These are phyloP conservation scores for Leptodactylus fuscus DNA, from an alignment of 2,113 vertebrate species.

Conservation along the genomic window DNA sequence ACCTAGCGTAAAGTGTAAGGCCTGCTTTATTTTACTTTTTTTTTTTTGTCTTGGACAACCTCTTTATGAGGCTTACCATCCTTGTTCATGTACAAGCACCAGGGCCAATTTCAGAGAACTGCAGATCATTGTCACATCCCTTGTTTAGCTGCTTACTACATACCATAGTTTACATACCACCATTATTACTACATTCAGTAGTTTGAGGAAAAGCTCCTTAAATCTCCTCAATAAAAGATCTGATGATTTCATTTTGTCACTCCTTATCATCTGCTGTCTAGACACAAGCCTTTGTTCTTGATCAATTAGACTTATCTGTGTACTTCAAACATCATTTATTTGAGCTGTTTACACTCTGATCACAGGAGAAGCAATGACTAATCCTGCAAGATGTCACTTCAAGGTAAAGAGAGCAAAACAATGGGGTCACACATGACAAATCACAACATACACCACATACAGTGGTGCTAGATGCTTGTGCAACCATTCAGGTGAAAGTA, in stretches of 20 bases:
- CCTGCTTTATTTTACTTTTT: too few relatives aligned
- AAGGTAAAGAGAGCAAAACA: conserved; percentile 39
- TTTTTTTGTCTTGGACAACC: too few relatives aligned
- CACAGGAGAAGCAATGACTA: conserved; percentile 51
- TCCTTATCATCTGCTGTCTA: conserved; percentile 40
- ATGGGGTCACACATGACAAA: conserved; percentile 29
- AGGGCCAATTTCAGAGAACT: too few relatives aligned
- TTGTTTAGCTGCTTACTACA: too few relatives aligned
- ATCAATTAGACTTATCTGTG: conserved; percentile 44
- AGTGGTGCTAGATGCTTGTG: background rate
- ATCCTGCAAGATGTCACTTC: conserved; percentile 54
- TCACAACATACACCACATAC: conserved; percentile 49
- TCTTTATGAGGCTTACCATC: too few relatives aligned
- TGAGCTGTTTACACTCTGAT: conserved; percentile 49
- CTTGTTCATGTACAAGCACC: too few relatives aligned
- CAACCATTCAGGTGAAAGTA: conserved; percentile 48
- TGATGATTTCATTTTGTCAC: conserved; percentile 3
- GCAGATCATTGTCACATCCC: too few relatives aligned
- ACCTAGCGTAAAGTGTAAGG: too few relatives aligned
- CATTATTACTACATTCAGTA: too few relatives aligned
- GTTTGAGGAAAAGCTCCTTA: too few relatives aligned
- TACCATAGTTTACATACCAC: too few relatives aligned
- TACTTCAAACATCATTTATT: conserved; percentile 45
- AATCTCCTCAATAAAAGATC: background rate
- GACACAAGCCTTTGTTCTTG: conserved; percentile 48